These are phyloP conservation scores for Lepidotrigona ventralis DNA, from an alignment of 1,140 invertebrate species.

Conservation along the genomic window DNA sequence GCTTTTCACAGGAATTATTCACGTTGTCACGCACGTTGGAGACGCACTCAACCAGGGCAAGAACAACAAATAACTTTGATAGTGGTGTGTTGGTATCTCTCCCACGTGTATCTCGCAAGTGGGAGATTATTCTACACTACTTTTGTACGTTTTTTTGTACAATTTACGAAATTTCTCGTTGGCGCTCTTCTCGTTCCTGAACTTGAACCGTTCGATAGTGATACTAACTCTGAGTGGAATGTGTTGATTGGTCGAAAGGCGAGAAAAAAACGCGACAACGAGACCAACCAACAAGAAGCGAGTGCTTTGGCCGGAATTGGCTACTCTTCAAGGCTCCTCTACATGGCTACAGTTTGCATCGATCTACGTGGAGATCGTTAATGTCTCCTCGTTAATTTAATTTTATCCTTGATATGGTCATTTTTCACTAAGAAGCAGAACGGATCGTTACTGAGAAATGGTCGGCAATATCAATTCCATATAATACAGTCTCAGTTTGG, in stretches of 20 bases:
- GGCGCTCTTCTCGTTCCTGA: neutral
- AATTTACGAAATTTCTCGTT: neutral
- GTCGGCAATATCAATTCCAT: slow-evolving; percentile 26
- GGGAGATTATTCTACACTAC: neutral
- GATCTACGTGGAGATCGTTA: slow-evolving; percentile 22
- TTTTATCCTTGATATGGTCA: slow-evolving; percentile 18
- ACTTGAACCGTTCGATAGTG: neutral
- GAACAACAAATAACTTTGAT: neutral
- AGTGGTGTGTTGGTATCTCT: too few species aligned
- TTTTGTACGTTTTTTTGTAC: too few species aligned
- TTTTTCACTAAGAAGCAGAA: slow-evolving; percentile 13
- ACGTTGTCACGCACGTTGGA: too few species aligned
- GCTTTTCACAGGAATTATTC: too few species aligned
- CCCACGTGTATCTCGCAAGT: neutral
- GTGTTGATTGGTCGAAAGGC: too few species aligned
- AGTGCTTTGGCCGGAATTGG: slow-evolving; percentile 1
- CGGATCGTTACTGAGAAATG: slow-evolving; percentile 14
- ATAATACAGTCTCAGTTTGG: slow-evolving; percentile 20
- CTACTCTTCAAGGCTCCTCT: neutral
- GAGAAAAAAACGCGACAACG: too few species aligned
- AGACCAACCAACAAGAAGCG: neutral
- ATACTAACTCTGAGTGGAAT: too few species aligned
- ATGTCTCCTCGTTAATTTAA: slow-evolving; percentile 27
- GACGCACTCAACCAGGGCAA: too few species aligned
- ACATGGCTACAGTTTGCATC: neutral